Conservation (phyloP, 2,113 vertebrate species). For the Tretioscincus oriximinensis region DNA sequence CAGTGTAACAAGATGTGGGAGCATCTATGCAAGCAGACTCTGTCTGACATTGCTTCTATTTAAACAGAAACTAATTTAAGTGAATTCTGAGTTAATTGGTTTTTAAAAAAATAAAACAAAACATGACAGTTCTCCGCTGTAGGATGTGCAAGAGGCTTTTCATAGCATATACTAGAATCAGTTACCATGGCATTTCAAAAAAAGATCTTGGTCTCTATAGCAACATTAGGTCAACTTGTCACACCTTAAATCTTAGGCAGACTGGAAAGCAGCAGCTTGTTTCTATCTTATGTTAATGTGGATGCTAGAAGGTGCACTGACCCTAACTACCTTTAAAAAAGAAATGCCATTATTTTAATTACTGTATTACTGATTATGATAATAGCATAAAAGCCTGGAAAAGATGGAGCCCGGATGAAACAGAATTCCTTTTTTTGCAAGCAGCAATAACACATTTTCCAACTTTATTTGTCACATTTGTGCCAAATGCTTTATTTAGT, state of each 20-base stretch:
- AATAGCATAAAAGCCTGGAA: background rate
- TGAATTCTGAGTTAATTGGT: slow-evolving; percentile 68
- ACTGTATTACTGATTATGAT: background rate
- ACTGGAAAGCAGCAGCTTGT: slow-evolving; percentile 42
- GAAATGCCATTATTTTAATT: slow-evolving; percentile 6
- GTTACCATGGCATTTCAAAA: slow-evolving; percentile 82
- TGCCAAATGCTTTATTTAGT: background rate
- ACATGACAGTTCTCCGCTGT: slow-evolving; percentile 64
- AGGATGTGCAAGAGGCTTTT: slow-evolving; percentile 66
- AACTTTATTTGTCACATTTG: background rate
- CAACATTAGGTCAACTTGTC: slow-evolving; percentile 73
- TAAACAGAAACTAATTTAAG: slow-evolving; percentile 54
- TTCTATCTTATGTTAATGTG: slow-evolving; percentile 53
- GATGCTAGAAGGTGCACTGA: slow-evolving; percentile 22
- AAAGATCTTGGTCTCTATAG: slow-evolving; percentile 81
- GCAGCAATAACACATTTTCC: background rate
- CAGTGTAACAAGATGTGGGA: background rate
- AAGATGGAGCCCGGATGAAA: fast-evolving
- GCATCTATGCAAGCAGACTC: background rate
- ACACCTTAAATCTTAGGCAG: slow-evolving; percentile 63
- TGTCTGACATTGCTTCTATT: slow-evolving; percentile 36
- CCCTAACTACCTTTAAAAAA: background rate
- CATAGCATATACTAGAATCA: slow-evolving; percentile 71
- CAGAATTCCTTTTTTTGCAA: background rate
- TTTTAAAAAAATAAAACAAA: slow-evolving; percentile 60